Evolutionary conservation across 1,140 invertebrate species (phyloP), one percentile per base, ranked within the genome.

Genomic region (Conopomorpha cramerella): DNA sequence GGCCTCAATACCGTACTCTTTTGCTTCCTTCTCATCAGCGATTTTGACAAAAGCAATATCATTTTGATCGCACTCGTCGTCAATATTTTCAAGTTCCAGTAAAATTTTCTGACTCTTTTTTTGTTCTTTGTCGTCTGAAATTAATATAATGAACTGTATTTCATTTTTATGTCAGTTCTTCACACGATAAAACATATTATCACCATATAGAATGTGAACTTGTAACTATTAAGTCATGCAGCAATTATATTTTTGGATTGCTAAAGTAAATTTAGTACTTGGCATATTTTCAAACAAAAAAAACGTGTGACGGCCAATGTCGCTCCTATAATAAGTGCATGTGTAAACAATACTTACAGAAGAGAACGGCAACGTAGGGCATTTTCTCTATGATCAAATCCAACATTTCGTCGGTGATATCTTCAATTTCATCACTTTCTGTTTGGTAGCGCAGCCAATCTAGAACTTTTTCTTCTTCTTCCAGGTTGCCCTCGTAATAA

Each of bases 11-110:
- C 92, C 92, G 57, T 93, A 94, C 67, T 94, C 92, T 57, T 90
- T 91, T 15, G 92, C 92, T 76, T 95, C 91, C 34, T 87, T 86
- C 39, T 86, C 84, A 51, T 95, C 91, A 55, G 92, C 90, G 43
- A 96, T 95, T 67, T 96, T 96, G 1, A 96, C 93, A 63, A 96
- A 93, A 12, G 90, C 90, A 50, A 96, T 95, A 51, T 91, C 90
- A 58, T 92, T 91, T 58, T 91, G 85, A 72, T 96, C 93, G 68
- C 91, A 94, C 61, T 95, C 93, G 65, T 95, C 93, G 58, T 96
- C 93, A 49, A 96, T 96, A 56, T 93, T 95, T 80, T 96, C 93
- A 49, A 96, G 72, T 73, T 95, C 92, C 17, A 81, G 71, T 29
- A 96, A 77, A 33, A 95, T 83, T 71, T 93, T 92, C 66, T 92